Evolutionary conservation across 2,888 invertebrate genomes (phyloP).

Genomic region (Chrysolina oricalcia): DNA sequence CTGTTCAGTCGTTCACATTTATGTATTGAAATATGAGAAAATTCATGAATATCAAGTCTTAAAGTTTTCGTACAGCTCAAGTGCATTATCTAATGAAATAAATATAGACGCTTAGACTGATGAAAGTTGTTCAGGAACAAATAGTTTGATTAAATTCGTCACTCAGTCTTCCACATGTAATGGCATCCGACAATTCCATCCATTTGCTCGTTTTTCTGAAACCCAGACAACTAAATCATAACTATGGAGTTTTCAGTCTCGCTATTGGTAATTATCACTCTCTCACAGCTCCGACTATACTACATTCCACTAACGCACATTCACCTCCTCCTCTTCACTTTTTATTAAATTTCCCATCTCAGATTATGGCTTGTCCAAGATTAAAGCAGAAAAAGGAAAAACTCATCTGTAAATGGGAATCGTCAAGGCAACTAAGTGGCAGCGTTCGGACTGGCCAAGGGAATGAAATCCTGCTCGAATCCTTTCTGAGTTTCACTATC

Average conservation of each 20-base stretch:
- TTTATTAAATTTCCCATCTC: constrained; percentile 11
- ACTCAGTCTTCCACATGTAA: not conserved
- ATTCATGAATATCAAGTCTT: not conserved
- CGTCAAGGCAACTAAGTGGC: constrained; percentile 1
- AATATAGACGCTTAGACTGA: not conserved
- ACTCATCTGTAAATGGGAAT: not conserved
- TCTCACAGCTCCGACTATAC: not conserved
- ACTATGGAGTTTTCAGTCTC: not conserved
- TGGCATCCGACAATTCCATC: not conserved
- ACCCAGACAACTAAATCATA: constrained; percentile 13
- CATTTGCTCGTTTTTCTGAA: not conserved
- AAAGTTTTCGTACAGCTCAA: not conserved
- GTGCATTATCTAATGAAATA: not conserved
- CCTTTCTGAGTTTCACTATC: constrained; percentile 9
- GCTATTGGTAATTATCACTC: constrained; percentile 8
- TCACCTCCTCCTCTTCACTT: not conserved
- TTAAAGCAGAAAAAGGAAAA: not conserved
- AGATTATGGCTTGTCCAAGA: constrained; percentile 1
- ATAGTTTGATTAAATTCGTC: not conserved
- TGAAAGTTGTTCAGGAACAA: not conserved
- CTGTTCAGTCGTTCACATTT: not conserved
- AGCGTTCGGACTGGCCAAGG: not conserved
- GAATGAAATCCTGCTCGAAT: not conserved
- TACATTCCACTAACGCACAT: not conserved
- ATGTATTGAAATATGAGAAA: not conserved